phyloP scores from a whole-genome alignment of 1,140 invertebrate species.

The Orchesella cincta region DNA sequence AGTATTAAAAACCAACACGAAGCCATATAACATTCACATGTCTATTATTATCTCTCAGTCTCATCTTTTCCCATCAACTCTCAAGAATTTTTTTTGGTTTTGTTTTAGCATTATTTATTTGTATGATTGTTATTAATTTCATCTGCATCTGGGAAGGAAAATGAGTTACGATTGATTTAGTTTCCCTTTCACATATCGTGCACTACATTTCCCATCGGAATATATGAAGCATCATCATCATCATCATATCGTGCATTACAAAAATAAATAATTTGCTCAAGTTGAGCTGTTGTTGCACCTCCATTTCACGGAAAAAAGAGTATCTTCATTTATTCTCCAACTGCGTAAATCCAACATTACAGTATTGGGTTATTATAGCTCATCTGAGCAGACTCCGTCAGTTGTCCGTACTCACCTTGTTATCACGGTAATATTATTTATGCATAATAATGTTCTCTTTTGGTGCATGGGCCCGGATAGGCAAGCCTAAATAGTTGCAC shows the following conservation, averaged over 20 bases:
- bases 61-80: not conserved
- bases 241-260: not conserved
- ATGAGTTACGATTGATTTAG: slow-evolving; percentile 25
- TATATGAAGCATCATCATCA: not conserved
- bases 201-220: not conserved
- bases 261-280: slow-evolving; percentile 1
- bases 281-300: not conserved
- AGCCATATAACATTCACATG: not conserved
- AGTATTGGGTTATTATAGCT: too few relatives aligned
- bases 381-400: too few relatives aligned
- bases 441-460: too few relatives aligned
- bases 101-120: not conserved
- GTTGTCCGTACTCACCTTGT: slow-evolving; percentile 5
- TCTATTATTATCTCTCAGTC: not conserved
- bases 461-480: too few relatives aligned
- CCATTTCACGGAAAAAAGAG: not conserved
- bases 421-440: not conserved
- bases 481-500: slow-evolving; percentile 17
- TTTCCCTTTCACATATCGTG: not conserved
- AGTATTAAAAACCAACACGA: not conserved
- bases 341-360: not conserved
- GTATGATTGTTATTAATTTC: slow-evolving; percentile 4
- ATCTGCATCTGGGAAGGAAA: not conserved
- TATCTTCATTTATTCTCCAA: not conserved
- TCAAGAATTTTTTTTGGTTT: not conserved